Evolutionary conservation across 2,113 vertebrate genomes (phyloP), one percentile per base, ranked within the genome.

Genomic region (Lontra canadensis): DNA sequence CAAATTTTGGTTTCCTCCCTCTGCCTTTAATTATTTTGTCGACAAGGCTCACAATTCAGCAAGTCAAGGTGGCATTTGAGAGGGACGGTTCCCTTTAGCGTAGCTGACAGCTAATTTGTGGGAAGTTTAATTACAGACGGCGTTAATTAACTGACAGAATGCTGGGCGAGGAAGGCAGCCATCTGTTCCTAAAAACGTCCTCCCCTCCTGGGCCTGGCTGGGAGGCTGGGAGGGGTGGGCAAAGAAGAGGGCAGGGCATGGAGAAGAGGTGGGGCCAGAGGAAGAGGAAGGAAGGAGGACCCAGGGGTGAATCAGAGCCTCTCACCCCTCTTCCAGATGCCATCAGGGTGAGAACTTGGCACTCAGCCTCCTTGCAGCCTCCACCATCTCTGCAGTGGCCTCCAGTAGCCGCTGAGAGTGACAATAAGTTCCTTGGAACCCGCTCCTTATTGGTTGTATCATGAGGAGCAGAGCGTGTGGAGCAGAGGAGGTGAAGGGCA

Each of bases 101-200:
- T 97, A 97, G 98, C 98, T 99, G 99, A 99, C 99, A 99, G 98
- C 98, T 99, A 98, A 99, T 99, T 99, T 99, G 99, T 99, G 99
- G 99, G 98, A 98, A 98, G 98, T 99, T 99, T 99, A 99, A 99
- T 99, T 99, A 99, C 99, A 99, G 98, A 98, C 97, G 99, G 98
- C 98, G 98, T 98, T 99, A 99, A 99, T 99, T 99, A 99, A 98
- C 98, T 99, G 99, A 98, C 99, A 99, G 98, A 98, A 98, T 97
- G 98, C 98, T 99, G 98, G 98, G 94, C 96, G 97, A 98, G 98
- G 98, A 97, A 97, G 98, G 98, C 97, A 89, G 97, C 99, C 99
- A 99, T 99, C 99, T 99, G 99, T 99, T 98, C 98, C 83, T 88
- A 92, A 97, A 97, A 95, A 26, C 31, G 39, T 95, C 92, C 84